Conservation (phyloP, 1,140 invertebrate genomes). For the Anagrus nilaparvatae region DNA sequence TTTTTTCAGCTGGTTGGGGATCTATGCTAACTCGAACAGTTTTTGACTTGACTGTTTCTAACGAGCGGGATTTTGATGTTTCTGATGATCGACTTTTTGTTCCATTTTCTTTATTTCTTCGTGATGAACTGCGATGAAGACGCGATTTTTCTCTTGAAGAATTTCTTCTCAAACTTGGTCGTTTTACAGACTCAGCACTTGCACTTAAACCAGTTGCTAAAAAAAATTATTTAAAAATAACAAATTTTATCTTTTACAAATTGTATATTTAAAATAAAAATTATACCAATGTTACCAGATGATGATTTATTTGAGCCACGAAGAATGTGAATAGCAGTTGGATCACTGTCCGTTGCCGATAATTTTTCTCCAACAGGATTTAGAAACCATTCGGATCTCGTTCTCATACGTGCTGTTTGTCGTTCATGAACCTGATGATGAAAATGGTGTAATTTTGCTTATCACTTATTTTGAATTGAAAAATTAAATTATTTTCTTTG, state of each 20-base stretch:
- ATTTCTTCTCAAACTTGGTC: slow-evolving; percentile 50
- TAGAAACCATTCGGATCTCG: slow-evolving; percentile 89
- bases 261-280: background rate
- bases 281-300: slow-evolving; percentile 40
- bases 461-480: too few relatives aligned
- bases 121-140: slow-evolving; percentile 54
- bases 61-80: slow-evolving; percentile 33
- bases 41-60: slow-evolving; percentile 42
- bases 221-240: slow-evolving; percentile 10
- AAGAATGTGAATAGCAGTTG: slow-evolving; percentile 39
- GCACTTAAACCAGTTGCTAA: slow-evolving; percentile 48
- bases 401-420: slow-evolving; percentile 86
- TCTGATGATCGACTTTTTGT: slow-evolving; percentile 39
- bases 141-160: slow-evolving; percentile 58
- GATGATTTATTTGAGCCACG: slow-evolving; percentile 40
- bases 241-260: background rate
- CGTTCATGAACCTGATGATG: slow-evolving; percentile 82
- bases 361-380: slow-evolving; percentile 51
- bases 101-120: slow-evolving; percentile 59
- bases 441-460: slow-evolving; percentile 20
- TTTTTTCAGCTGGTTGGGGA: slow-evolving; percentile 25
- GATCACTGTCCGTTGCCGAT: slow-evolving; percentile 39
- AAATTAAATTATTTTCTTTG: too few relatives aligned
- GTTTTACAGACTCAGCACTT: slow-evolving; percentile 58
- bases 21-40: slow-evolving; percentile 35